phyloP scores from a whole-genome alignment of 2,888 invertebrate genomes.

The Morpho deidamia region DNA sequence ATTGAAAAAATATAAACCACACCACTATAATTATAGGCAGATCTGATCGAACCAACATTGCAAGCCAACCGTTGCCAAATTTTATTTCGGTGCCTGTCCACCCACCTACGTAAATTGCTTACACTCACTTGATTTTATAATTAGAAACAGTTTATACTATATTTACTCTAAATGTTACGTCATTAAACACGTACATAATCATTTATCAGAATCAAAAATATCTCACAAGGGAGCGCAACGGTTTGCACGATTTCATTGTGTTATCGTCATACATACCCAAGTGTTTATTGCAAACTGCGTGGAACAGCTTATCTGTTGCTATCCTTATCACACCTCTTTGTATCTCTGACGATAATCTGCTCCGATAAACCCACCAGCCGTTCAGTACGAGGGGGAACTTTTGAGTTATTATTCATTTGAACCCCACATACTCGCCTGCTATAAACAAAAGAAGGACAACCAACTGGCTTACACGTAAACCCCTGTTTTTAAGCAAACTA shows the following conservation, averaged over 20 bases:
- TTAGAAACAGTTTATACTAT: constrained; percentile 64
- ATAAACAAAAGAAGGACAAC: constrained; percentile 8
- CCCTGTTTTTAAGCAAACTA: too few relatives aligned
- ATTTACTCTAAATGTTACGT: constrained; percentile 41
- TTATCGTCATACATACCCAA: neutral
- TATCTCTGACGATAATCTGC: constrained; percentile 52
- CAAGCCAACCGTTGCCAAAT: constrained; percentile 54
- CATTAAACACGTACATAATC: constrained; percentile 4
- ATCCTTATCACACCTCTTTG: constrained; percentile 37
- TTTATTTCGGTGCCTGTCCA: constrained; percentile 59
- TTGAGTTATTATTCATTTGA: constrained; percentile 48
- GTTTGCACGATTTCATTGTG: neutral
- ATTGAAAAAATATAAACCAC: constrained; percentile 10
- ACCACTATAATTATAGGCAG: neutral
- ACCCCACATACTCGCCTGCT: constrained; percentile 37
- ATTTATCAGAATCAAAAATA: constrained; percentile 1
- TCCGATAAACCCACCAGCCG: constrained; percentile 52
- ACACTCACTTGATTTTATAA: constrained; percentile 72
- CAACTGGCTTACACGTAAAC: constrained; percentile 6
- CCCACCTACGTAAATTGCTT: constrained; percentile 71
- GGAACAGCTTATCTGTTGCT: constrained; percentile 27
- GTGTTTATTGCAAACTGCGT: constrained; percentile 21
- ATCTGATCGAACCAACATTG: constrained; percentile 11
- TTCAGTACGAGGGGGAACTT: constrained; percentile 42
- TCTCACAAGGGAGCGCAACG: neutral